phyloP scores from a whole-genome alignment of 2,113 vertebrate genomes.

The Mesoclemmys tuberculata region DNA sequence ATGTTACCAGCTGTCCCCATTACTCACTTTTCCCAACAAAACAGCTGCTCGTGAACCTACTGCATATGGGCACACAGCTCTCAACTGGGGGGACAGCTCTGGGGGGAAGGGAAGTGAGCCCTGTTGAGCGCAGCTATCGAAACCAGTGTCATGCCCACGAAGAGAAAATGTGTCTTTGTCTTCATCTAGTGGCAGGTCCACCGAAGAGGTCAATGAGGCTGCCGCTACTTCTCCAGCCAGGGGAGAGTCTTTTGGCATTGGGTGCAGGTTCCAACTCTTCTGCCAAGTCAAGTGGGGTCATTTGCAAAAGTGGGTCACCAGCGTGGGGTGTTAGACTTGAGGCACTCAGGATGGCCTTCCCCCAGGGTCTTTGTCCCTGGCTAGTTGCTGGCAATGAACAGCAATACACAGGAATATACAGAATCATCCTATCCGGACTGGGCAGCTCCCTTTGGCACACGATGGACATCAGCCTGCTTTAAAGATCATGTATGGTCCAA shows the following conservation, averaged over 20 bases:
- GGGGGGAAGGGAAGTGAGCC: no score
- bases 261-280: not conserved
- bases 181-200: not conserved
- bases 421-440: rapidly evolving
- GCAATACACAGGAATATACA: rapidly evolving
- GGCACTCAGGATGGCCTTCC: not conserved
- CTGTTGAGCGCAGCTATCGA: no score
- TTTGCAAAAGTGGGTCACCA: rapidly evolving
- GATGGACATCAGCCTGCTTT: not conserved
- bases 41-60: not conserved
- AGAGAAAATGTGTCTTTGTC: no score
- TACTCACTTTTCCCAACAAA: not conserved
- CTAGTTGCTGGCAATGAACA: rapidly evolving
- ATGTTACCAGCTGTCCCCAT: not conserved
- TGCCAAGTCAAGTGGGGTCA: rapidly evolving
- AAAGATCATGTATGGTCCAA: not conserved
- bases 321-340: not conserved
- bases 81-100: no score
- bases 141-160: no score
- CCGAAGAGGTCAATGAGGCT: not conserved
- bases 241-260: not conserved
- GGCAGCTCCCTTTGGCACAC: not conserved
- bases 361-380: not conserved
- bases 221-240: not conserved
- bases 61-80: not conserved